A percentile compares a stretch with the other conserved stretches of the same genome.
These are phyloP conservation scores for Xanthorhoe designata DNA, from an alignment of 2,888 invertebrate genomes.

Conservation along the genomic window DNA sequence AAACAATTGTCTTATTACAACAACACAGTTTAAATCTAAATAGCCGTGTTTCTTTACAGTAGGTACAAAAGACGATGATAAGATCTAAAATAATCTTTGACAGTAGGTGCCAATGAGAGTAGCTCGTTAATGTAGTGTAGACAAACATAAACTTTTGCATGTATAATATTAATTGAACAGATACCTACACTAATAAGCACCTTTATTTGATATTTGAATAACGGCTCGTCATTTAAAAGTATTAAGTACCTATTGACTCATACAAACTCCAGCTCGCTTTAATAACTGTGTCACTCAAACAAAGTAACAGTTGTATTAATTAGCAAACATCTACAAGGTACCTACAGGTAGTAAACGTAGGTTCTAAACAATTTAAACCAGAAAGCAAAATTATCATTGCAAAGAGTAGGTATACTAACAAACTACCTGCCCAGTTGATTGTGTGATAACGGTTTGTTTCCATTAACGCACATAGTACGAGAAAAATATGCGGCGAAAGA, in stretches of 20 bases:
- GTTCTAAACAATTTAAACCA: slow-evolving; percentile 26
- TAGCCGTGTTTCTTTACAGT: no score
- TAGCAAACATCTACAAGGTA: slow-evolving; percentile 24
- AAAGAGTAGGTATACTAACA: slow-evolving; percentile 24
- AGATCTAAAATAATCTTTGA: no score
- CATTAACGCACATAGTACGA: slow-evolving; percentile 39
- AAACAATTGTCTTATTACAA: no score
- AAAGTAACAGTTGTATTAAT: slow-evolving; percentile 32
- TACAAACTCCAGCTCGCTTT: not conserved
- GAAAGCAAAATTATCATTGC: slow-evolving; percentile 30
- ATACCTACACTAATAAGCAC: no score
- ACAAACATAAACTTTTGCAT: no score
- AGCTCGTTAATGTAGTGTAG: no score
- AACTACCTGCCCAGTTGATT: slow-evolving; percentile 47
- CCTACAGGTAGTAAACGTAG: slow-evolving; percentile 28
- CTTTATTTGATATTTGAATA: no score
- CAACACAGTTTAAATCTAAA: no score
- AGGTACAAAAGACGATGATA: no score
- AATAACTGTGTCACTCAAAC: slow-evolving; percentile 21
- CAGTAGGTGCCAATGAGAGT: no score
- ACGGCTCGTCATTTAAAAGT: no score
- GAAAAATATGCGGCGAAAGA: slow-evolving; percentile 11
- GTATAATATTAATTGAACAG: no score
- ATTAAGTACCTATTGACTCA: not conserved
- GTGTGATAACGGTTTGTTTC: slow-evolving; percentile 53